Base-by-base conservation (phyloP, 2,113 vertebrate genomes). In the Apaloderma vittatum region DNA sequence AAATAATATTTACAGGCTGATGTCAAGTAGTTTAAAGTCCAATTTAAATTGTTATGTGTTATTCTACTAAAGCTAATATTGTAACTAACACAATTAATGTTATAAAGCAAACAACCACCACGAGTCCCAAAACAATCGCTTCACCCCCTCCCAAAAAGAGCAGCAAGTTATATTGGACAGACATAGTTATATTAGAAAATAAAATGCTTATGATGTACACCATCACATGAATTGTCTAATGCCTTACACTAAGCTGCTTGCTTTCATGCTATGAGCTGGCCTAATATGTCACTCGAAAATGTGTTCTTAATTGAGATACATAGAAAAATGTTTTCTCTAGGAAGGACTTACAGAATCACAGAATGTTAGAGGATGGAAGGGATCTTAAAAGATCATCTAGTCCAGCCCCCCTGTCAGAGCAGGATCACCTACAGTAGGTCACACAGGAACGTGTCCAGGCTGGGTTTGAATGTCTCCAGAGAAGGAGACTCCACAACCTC, bases 111-210 rank as follows among this genome's bases (percentile, higher is more conserved):
- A 20, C 26, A 12, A 3, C 8, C 15, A 51, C 4, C 9, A 9
- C 3, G 26, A 26, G 6, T 26, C 51, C 51, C 52, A 54, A 54
- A 54, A 27, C 51, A 26, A 54, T 14, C 5, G 11, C 40, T 40
- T 11, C 8, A 8, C 21, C 9, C 9, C 12, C 3, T 12, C 7
- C 29, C 13, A 37, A 40, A 46, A 79, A 0, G 7, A 67, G 18
- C 11, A 76, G 30, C 12, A 46, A 52, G 3, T 68, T 40, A 40
- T 40, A 40, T 40, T 40, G 40, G 8, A n/a, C 36, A 51, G 12
- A 29, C 13, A 13, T 49, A 45, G 11, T 55, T 51, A 48, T 61
- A 15, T 62, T 45, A 40, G 27, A 27, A 68, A 26, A 58, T 46
- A 68, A 67, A 59, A 13, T 15, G 2, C 34, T 48, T 30, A 32